Base-by-base conservation (phyloP, 2,888 invertebrate genomes). In the Drosophila greeni region DNA sequence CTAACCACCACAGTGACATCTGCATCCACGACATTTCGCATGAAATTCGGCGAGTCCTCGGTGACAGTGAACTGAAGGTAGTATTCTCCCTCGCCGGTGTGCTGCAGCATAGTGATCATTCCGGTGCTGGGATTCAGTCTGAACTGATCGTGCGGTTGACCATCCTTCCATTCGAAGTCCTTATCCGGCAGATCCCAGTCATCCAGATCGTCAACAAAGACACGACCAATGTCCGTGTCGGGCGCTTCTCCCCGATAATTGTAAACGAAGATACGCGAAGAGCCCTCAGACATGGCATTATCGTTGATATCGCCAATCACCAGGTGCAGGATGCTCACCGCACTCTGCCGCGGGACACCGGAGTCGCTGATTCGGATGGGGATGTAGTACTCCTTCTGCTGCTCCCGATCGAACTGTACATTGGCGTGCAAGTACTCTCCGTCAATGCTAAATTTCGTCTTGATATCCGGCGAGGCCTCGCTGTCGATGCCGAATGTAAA, bases 141-240 rank as follows among this genome's bases (percentile, higher is more conserved):
- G 88, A 97, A 97, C 82, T 92, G 91, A 0, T 92, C 91, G 72
- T 92, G 91, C 7, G 84, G 75, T 29, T 86, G 82, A 16, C 88
- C 88, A 36, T 82, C 80, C 37, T 90, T 87, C 94, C 95, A 95
- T 68, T 90, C 91, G 87, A 97, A 99, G 14, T 91, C 89, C 89
- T 99, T 99, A 88, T 99, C 97, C 0, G 92, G 93, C 49, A 97
- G 89, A 88, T 99, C 99, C 98, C 98, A 99, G 87, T 99, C 99
- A 85, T 99, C 99, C 0, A 93, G 92, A 89, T 99, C 99, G 42
- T 95, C 92, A 0, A 98, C 98, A 89, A 95, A 99, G 1, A 89
- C 87, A 1, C 96, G 91, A 0, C 99, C 99, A 61, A 99, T 96
- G 73, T 94, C 93, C 0, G 94, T 94, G 70, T 94, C 92, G 0